phyloP scores from a whole-genome alignment of 92 coral and sea anemone species.

The Porites divaricata region DNA sequence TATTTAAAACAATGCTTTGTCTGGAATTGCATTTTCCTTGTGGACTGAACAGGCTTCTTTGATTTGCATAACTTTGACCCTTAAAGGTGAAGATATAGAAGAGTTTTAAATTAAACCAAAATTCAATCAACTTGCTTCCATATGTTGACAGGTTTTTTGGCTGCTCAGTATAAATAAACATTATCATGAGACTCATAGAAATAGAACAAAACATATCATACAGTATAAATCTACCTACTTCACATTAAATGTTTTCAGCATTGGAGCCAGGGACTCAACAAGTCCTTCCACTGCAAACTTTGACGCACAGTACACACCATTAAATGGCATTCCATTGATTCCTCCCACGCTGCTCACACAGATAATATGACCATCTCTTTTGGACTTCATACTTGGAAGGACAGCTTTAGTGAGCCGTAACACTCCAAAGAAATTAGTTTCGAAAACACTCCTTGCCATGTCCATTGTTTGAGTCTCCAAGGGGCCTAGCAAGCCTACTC shows the following conservation, averaged over 20 bases:
- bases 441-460: slow-evolving; percentile 53
- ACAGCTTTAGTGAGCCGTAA: slow-evolving; percentile 83
- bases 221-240: slow-evolving; percentile 41
- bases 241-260: slow-evolving; percentile 70
- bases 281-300: slow-evolving; percentile 93
- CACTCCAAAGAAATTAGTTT: slow-evolving; percentile 87
- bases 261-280: slow-evolving; percentile 78
- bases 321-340: slow-evolving; percentile 68
- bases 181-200: no score
- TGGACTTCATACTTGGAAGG: slow-evolving; percentile 82
- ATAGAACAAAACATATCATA: no score
- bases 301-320: slow-evolving; percentile 72
- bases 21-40: no score
- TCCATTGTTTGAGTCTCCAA: slow-evolving; percentile 74
- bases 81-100: no score
- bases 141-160: no score
- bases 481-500: slow-evolving; percentile 71
- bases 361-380: slow-evolving; percentile 80
- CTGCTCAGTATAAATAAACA: no score
- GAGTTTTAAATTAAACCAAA: no score
- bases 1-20: no score
- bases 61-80: no score
- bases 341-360: slow-evolving; percentile 78
- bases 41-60: no score
- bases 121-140: no score